Evolutionary conservation across 1,140 invertebrate species (phyloP).

Genomic region (Schlechtendalia chinensis): DNA sequence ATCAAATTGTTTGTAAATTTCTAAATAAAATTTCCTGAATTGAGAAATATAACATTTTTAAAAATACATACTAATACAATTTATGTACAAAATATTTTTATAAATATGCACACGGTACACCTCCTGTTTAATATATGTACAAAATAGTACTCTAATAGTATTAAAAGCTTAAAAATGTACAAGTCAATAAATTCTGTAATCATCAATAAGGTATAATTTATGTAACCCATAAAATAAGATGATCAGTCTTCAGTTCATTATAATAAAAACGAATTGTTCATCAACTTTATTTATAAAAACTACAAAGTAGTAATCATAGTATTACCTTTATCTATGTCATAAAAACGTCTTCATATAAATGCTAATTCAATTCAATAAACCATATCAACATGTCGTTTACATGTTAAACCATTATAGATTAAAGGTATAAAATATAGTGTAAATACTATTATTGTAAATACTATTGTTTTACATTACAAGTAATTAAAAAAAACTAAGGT

Average conservation of each 20-base stretch:
- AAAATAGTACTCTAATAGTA: too few species aligned
- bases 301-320: too few species aligned
- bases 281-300: background rate
- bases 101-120: too few species aligned
- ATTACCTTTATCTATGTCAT: slow-evolving; percentile 2
- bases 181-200: background rate
- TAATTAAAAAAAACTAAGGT: too few species aligned
- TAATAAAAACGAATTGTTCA: background rate
- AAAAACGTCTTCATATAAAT: slow-evolving; percentile 9
- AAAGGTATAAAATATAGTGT: background rate
- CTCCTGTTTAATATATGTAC: too few species aligned
- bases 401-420: background rate
- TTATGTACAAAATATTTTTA: too few species aligned
- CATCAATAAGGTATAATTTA: slow-evolving; percentile 9
- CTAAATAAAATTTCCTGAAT: too few species aligned
- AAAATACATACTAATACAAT: too few species aligned
- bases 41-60: too few species aligned
- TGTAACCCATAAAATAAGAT: background rate
- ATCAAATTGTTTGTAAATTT: too few species aligned
- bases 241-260: slow-evolving; percentile 3
- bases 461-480: background rate
- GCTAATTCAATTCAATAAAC: slow-evolving; percentile 9
- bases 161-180: too few species aligned
- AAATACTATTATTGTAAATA: too few species aligned
- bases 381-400: background rate